phyloP scores from a whole-genome alignment of 1,140 invertebrate species.

The Amyelois transitella region DNA sequence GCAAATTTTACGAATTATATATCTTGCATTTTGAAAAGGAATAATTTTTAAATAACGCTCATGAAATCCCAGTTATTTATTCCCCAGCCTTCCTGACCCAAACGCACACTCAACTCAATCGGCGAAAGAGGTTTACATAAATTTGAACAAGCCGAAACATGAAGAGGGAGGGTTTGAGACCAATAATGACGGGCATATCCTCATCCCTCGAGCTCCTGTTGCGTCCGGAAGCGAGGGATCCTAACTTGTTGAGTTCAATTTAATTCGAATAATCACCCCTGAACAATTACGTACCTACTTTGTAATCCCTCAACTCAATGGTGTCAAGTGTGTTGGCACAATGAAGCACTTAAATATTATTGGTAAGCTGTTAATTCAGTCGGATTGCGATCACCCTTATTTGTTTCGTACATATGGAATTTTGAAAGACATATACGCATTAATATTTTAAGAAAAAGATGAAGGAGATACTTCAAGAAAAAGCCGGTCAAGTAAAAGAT shows the following conservation, averaged over 20 bases:
- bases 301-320: constrained; percentile 35
- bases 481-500: no score
- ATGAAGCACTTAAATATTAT: not conserved
- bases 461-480: no score
- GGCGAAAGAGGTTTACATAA: not conserved
- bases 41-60: not conserved
- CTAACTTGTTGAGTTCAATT: constrained; percentile 62
- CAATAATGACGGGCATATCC: constrained; percentile 4
- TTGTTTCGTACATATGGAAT: no score
- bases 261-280: constrained; percentile 53
- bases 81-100: not conserved
- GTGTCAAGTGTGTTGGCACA: not conserved
- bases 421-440: no score
- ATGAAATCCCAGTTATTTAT: not conserved
- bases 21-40: not conserved
- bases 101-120: not conserved
- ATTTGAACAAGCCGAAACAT: not conserved
- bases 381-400: no score
- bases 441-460: no score
- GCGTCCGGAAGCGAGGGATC: constrained; percentile 44
- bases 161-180: constrained; percentile 5
- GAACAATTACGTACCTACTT: constrained; percentile 65
- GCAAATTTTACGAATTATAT: no score
- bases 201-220: constrained; percentile 22
- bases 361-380: no score